Evolutionary conservation across 2,797 vertebrate genomes (phyloP), one percentile per base, ranked within the genome.

Genomic region (Rhodeus uyekii): DNA sequence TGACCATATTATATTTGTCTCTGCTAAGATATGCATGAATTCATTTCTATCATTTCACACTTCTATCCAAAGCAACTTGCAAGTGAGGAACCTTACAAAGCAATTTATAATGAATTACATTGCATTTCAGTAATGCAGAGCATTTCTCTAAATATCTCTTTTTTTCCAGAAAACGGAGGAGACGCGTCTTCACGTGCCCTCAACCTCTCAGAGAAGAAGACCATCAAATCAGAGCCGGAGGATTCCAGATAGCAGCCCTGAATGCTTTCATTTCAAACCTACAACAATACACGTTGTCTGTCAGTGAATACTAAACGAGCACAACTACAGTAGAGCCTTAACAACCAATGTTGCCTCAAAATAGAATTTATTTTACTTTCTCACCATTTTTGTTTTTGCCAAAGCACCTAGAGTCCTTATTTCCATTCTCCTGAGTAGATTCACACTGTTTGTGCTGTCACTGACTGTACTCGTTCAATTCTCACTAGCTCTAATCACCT

Each of bases 261-360:
- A 68, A 81, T 68, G 75, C 64, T 68, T 44, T 80, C 32, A 7
- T 76, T 65, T 60, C 32, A 48, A 82, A 60, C 53, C 63, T 55
- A 48, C 90, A 85, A 80, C 82, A 79, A 83, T 94, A 93, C 93
- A 91, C 92, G 90, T 92, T 89, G 83, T 89, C 90, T 90, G 65
- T 93, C 91, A 90, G 90, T 89, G 92, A 93, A 93, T 93, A 94
- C 94, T 94, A 94, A 94, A 92, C 91, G 95, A 96, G 94, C 93
- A 93, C 95, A 96, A 95, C 94, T 94, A 95, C 92, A 94, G 95
- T 92, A 91, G 94, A 97, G 98, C 98, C 97, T 99, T 99, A 99
- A 98, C 96, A 96, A 99, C 97, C 98, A 95, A 94, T 74, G 96
- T 96, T 99, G 97, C 98, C 98, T 99, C 97, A 96, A 94, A 89